Evolutionary conservation across 2,113 vertebrate species (phyloP), one percentile per base, ranked within the genome.

Genomic region (Tapirus terrestris): DNA sequence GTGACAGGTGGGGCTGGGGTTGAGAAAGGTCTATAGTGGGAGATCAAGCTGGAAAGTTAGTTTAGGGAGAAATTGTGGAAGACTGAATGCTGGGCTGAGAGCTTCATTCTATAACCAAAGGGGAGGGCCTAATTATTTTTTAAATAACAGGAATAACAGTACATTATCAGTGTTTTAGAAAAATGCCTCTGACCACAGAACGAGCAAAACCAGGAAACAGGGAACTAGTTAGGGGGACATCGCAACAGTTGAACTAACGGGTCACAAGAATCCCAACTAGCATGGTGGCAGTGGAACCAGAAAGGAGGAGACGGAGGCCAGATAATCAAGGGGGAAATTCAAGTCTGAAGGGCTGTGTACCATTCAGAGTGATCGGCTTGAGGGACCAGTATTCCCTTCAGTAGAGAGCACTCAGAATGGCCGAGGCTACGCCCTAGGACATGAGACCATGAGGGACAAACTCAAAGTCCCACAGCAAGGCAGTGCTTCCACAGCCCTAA

Each of bases 261-360:
- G 31, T 65, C 53, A 51, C 0, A 2, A 20, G 33, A 94, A 72
- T 77, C n/a, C 81, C 27, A 36, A 0, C 80, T 56, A 67, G 53
- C 17, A 29, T 11, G 79, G 20, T 29, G 43, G 65, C 43, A 77
- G 58, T 6, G 67, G 67, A 43, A 36, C 9, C 25, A 56, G 68
- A 85, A 73, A 83, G 65, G 67, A 67, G 99, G 99, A 0, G 95
- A 79, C 45, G 53, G 51, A 77, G 14, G 53, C 72, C 87, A 84
- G 72, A 77, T 45, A 18, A 3, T 51, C 39, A 5, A 17, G 36
- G 45, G 31, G n/a, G 99, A 98, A 96, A 61, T 98, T 99, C 85
- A 99, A 99, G 9, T 97, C 98, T 0, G 98, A 98, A 1, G 99
- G 99, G 60, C 99, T 98, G 11, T 99, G 99, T 95, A 99, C 99